A percentile compares a stretch with the other conserved stretches of the same genome.
Conservation (phyloP, 2,888 invertebrate species). For the Xestia c-nigrum region DNA sequence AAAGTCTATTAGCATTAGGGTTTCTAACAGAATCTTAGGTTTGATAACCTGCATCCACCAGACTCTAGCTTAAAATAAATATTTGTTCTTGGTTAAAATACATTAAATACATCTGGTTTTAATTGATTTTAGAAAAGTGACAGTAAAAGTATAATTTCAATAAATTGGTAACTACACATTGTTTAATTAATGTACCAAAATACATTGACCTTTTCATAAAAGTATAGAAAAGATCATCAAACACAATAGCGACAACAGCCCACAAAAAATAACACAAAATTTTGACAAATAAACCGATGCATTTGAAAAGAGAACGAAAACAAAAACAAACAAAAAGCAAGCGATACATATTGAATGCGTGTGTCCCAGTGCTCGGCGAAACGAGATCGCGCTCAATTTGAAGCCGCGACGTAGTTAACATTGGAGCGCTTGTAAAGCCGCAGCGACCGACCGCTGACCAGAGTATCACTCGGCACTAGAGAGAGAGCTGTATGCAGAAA, state of each 20-base stretch:
- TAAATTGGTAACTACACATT: too few species aligned
- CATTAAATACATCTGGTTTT: too few species aligned
- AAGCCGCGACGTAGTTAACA: slow-evolving; percentile 27
- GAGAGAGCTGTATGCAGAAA: neutral
- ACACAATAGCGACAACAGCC: neutral
- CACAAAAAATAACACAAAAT: neutral
- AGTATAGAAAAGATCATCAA: neutral
- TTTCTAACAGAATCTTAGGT: neutral
- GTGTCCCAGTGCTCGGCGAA: neutral
- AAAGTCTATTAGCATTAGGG: neutral
- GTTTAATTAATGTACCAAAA: too few species aligned
- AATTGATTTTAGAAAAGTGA: too few species aligned
- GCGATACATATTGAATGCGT: slow-evolving; percentile 34
- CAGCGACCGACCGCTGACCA: slow-evolving; percentile 23
- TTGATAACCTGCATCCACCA: neutral
- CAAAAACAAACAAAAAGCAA: slow-evolving; percentile 6
- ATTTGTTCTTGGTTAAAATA: neutral
- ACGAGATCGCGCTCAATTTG: slow-evolving; percentile 26
- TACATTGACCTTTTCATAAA: too few species aligned
- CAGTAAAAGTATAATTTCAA: too few species aligned
- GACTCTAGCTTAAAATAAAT: too few species aligned
- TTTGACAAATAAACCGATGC: neutral
- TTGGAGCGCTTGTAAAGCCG: slow-evolving; percentile 24
- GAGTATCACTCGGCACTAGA: neutral
- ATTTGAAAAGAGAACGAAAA: neutral